These are phyloP conservation scores for Ceratoteleas bidentatus DNA, from an alignment of 1,140 invertebrate genomes.

Conservation along the genomic window DNA sequence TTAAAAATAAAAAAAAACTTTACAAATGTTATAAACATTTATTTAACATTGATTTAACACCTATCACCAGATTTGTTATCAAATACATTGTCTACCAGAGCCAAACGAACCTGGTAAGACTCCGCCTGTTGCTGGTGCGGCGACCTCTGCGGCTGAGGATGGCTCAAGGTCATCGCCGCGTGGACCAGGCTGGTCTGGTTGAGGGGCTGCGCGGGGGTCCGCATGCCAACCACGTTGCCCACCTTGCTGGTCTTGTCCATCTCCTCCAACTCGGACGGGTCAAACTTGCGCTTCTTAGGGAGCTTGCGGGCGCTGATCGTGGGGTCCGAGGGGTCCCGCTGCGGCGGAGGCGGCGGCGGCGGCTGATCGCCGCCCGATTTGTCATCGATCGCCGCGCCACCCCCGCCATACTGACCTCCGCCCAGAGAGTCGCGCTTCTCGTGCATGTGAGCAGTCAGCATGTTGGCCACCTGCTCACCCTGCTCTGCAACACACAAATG, in stretches of 20 bases:
- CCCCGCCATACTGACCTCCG: conserved; percentile 75
- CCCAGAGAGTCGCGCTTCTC: conserved; percentile 74
- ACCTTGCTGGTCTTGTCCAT: conserved; percentile 75
- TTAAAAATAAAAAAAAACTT: too few relatives aligned
- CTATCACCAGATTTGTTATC: too few relatives aligned
- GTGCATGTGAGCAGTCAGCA: too few relatives aligned
- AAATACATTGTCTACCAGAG: neutral
- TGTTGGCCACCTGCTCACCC: too few relatives aligned
- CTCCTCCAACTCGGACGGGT: conserved; percentile 91
- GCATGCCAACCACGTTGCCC: conserved; percentile 69
- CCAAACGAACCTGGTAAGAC: conserved; percentile 69
- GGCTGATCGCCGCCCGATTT: conserved; percentile 75
- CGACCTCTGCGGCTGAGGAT: conserved; percentile 66
- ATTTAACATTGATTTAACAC: too few relatives aligned
- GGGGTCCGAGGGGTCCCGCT: conserved; percentile 77
- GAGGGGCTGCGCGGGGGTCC: conserved; percentile 58
- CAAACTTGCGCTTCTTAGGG: conserved; percentile 94
- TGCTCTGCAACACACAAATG: too few relatives aligned
- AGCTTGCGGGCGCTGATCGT: conserved; percentile 83
- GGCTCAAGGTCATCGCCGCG: conserved; percentile 66
- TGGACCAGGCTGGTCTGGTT: conserved; percentile 68
- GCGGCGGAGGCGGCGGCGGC: conserved; percentile 73
- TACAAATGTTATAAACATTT: too few relatives aligned
- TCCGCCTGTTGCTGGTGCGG: conserved; percentile 69
- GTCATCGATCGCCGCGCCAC: conserved; percentile 75